These are phyloP conservation scores for Apodemus agrarius DNA, from an alignment of 2,797 vertebrate genomes.

Conservation along the genomic window DNA sequence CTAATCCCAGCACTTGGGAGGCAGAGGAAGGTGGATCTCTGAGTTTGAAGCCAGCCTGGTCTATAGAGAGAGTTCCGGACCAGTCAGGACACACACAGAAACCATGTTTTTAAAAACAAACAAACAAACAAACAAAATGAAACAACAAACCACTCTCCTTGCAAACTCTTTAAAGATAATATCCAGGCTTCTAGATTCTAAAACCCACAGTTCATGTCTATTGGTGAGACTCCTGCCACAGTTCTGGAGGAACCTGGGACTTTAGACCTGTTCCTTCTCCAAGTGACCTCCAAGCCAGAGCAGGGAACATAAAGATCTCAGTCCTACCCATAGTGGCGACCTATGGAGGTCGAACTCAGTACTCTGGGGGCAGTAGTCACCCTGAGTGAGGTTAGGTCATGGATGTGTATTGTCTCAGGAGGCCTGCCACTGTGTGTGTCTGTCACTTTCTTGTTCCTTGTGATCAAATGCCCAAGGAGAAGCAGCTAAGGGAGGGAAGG, in stretches of 20 bases:
- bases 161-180: not conserved
- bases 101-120: not conserved
- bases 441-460: not conserved
- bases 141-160: not conserved
- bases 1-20: not conserved
- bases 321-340: not conserved
- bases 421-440: not conserved
- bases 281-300: not conserved
- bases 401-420: not conserved
- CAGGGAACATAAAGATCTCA: not conserved
- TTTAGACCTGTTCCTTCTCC: not conserved
- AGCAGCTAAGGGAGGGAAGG: not conserved
- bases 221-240: fast-evolving
- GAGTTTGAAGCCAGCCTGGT: not conserved
- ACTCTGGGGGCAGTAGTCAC: not conserved
- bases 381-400: not conserved
- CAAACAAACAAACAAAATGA: no score
- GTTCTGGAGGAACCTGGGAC: not conserved
- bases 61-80: not conserved
- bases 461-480: not conserved
- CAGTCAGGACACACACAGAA: not conserved
- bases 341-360: not conserved
- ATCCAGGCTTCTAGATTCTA: not conserved
- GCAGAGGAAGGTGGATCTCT: not conserved
- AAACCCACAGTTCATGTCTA: not conserved